Conservation (phyloP, 2,797 vertebrate genomes). For the Clarias platycephalus region DNA sequence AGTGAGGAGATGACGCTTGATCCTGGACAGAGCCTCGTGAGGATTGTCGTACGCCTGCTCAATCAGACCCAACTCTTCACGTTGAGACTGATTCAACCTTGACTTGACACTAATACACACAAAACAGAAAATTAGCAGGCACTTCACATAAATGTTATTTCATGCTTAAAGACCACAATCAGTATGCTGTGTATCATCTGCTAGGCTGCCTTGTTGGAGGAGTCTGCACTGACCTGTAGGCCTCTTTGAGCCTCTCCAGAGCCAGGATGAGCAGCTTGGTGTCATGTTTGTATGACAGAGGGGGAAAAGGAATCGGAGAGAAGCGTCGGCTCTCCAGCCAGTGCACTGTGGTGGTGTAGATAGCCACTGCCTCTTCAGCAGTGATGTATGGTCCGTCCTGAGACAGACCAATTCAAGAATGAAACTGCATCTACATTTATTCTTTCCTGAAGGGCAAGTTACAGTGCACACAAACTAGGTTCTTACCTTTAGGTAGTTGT, state of each 20-base stretch:
- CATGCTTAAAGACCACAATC: not conserved
- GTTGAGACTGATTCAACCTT: slow-evolving; percentile 96
- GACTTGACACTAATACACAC: slow-evolving; percentile 87
- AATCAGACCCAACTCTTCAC: slow-evolving; percentile 95
- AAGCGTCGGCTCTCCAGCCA: slow-evolving; percentile 98
- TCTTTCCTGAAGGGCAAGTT: not conserved
- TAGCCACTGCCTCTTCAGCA: slow-evolving; percentile 96
- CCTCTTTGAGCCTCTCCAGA: slow-evolving; percentile 96
- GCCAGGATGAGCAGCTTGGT: slow-evolving; percentile 97
- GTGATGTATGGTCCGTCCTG: slow-evolving; percentile 99
- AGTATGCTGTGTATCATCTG: not conserved
- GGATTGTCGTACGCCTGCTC: slow-evolving; percentile 99
- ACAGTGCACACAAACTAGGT: not conserved
- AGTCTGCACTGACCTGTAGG: slow-evolving; percentile 84
- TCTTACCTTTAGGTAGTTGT: slow-evolving; percentile 97
- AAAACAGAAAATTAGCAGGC: not conserved
- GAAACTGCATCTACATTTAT: not conserved
- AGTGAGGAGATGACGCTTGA: slow-evolving; percentile 98
- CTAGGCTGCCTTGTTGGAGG: not conserved
- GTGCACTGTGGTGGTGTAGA: slow-evolving; percentile 98
- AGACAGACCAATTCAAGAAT: not conserved
- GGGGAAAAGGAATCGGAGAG: slow-evolving; percentile 98
- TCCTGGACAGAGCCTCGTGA: slow-evolving; percentile 96
- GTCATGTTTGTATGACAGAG: slow-evolving; percentile 97
- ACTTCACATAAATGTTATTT: no score